phyloP scores from a whole-genome alignment of 2,888 invertebrate species.

The Eueremaeus valkanovi region DNA sequence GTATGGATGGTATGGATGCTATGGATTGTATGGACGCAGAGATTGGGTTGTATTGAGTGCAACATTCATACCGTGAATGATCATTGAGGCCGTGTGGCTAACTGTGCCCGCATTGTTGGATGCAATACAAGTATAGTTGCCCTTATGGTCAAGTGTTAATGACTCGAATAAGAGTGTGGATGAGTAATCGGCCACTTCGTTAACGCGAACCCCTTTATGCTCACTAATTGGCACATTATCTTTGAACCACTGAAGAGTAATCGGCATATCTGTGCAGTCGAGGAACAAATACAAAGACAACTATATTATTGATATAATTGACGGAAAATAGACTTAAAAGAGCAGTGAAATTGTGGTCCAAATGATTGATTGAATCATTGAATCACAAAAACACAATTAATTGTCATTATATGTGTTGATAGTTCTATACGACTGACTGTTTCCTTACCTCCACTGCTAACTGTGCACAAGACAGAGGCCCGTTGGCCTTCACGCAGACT shows the following conservation, averaged over 20 bases:
- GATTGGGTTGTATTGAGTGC: neutral
- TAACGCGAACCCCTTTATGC: conserved; percentile 42
- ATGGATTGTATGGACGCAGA: neutral
- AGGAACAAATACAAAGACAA: neutral
- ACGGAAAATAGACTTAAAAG: conserved; percentile 44
- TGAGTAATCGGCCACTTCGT: conserved; percentile 49
- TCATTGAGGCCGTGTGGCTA: conserved; percentile 50
- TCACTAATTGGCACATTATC: conserved; percentile 43
- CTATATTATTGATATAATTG: too few relatives aligned
- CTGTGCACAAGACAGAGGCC: conserved; percentile 53
- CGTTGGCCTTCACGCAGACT: conserved; percentile 55
- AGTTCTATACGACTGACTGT: neutral
- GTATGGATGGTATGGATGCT: neutral
- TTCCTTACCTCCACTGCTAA: conserved; percentile 49
- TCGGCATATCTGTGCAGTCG: conserved; percentile 48
- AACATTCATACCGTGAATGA: conserved; percentile 47
- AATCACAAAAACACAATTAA: neutral
- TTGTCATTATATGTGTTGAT: neutral
- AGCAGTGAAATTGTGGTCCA: neutral
- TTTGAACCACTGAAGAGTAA: conserved; percentile 53
- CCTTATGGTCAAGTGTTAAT: conserved; percentile 49
- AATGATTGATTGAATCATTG: neutral
- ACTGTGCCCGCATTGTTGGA: conserved; percentile 50
- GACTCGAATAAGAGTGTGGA: conserved; percentile 52
- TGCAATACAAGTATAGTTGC: conserved; percentile 52